Evolutionary conservation across 2,113 vertebrate genomes (phyloP).

Genomic region (Peucedramus taeniatus): DNA sequence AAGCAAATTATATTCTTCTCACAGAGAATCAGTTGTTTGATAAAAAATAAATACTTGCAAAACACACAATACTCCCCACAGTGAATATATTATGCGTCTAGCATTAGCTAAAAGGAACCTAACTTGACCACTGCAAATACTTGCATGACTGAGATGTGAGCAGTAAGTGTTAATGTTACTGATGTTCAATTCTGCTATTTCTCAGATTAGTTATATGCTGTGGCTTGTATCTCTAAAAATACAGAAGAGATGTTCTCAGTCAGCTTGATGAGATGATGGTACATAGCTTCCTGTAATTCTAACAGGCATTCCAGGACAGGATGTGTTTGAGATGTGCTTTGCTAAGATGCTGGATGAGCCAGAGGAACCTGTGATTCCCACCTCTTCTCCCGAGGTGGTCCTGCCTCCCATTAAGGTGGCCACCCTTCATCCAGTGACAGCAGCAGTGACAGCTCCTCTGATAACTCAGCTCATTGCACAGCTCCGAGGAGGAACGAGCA

Average conservation of each 20-base stretch:
- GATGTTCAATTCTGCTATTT: background rate
- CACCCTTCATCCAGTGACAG: background rate
- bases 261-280: background rate
- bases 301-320: background rate
- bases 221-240: background rate
- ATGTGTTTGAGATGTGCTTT: background rate
- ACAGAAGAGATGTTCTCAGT: background rate
- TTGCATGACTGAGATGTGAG: background rate
- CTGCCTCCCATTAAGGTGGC: background rate
- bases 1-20: background rate
- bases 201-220: background rate
- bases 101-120: background rate
- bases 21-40: background rate
- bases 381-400: background rate
- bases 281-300: background rate
- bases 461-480: rapidly evolving
- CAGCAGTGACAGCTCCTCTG: background rate
- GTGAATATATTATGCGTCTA: background rate
- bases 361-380: rapidly evolving
- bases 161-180: background rate
- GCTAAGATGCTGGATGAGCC: background rate
- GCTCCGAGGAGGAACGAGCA: rapidly evolving
- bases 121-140: background rate
- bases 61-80: background rate
- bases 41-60: background rate